Percentiles rank a stretch among this genome's conserved stretches.
Evolutionary conservation across 2,113 vertebrate species (phyloP).

Genomic region (Eubucco bourcierii): DNA sequence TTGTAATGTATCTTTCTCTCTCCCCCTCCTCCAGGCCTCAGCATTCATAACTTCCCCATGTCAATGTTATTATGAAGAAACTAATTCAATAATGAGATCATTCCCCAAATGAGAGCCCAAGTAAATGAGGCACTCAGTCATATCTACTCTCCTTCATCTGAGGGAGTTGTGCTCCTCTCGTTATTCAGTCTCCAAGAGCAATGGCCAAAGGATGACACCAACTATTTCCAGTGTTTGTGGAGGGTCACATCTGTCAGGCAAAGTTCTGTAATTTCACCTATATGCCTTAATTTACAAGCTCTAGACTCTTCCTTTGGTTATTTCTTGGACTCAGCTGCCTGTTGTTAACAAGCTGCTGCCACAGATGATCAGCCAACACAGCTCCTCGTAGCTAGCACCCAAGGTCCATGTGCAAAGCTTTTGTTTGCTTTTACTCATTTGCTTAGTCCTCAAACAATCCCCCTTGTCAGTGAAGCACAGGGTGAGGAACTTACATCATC

Average conservation of each 20-base stretch:
- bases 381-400: not conserved
- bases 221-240: not conserved
- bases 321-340: not conserved
- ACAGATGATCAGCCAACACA: not conserved
- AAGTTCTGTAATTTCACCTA: not conserved
- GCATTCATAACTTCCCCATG: conserved; percentile 36
- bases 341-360: not conserved
- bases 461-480: not conserved
- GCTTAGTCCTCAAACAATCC: not conserved
- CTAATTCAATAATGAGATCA: conserved; percentile 65
- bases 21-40: conserved; percentile 39
- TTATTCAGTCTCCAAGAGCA: not conserved
- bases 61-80: conserved; percentile 64
- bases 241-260: not conserved
- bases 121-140: conserved; percentile 54
- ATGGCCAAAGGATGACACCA: not conserved
- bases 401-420: not conserved
- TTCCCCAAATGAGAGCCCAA: conserved; percentile 55
- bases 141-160: conserved; percentile 47
- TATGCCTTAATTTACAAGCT: not conserved
- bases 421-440: not conserved
- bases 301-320: not conserved
- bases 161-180: not conserved
- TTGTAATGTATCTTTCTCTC: conserved; percentile 41
- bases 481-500: not conserved